Conservation (phyloP, 2,888 invertebrate species). For the Lissocephala sabroskyi region DNA sequence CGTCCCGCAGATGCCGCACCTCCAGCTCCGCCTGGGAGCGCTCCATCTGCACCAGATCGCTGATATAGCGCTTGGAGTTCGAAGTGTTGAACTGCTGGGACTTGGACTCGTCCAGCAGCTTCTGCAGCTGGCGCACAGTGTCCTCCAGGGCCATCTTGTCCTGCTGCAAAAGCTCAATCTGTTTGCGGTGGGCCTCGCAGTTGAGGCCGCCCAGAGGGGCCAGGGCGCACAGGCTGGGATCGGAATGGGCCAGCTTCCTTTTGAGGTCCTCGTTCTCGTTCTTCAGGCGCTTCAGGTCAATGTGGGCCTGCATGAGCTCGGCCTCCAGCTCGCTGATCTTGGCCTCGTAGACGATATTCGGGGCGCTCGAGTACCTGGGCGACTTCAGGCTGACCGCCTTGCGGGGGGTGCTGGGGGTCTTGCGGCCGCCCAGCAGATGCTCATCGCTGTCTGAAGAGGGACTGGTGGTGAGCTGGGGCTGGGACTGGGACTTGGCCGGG, state of each 20-base stretch:
- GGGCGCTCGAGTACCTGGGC: slow-evolving; percentile 77
- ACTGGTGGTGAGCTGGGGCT: slow-evolving; percentile 50
- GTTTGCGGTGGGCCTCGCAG: slow-evolving; percentile 77
- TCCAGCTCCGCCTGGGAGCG: slow-evolving; percentile 84
- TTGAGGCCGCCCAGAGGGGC: slow-evolving; percentile 67
- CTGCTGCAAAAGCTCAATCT: slow-evolving; percentile 81
- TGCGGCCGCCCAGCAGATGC: slow-evolving; percentile 32
- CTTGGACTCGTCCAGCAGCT: slow-evolving; percentile 77
- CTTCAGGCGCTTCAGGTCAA: slow-evolving; percentile 82
- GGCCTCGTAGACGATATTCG: slow-evolving; percentile 87
- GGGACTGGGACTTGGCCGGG: slow-evolving; percentile 14
- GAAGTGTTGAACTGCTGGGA: slow-evolving; percentile 68
- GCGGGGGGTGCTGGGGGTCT: slow-evolving; percentile 41
- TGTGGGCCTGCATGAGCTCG: slow-evolving; percentile 83
- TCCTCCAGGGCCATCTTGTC: slow-evolving; percentile 81
- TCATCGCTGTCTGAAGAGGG: slow-evolving; percentile 76
- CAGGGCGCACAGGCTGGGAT: slow-evolving; percentile 35
- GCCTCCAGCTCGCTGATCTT: slow-evolving; percentile 89
- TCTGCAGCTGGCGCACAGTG: slow-evolving; percentile 79
- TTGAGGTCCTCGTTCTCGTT: slow-evolving; percentile 77
- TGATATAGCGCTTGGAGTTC: slow-evolving; percentile 78
- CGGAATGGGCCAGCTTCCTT: slow-evolving; percentile 67
- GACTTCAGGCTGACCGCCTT: slow-evolving; percentile 47
- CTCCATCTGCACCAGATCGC: slow-evolving; percentile 84
- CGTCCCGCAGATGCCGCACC: slow-evolving; percentile 82